Conservation (phyloP, 1,140 invertebrate species). For the Heliconius congener region DNA sequence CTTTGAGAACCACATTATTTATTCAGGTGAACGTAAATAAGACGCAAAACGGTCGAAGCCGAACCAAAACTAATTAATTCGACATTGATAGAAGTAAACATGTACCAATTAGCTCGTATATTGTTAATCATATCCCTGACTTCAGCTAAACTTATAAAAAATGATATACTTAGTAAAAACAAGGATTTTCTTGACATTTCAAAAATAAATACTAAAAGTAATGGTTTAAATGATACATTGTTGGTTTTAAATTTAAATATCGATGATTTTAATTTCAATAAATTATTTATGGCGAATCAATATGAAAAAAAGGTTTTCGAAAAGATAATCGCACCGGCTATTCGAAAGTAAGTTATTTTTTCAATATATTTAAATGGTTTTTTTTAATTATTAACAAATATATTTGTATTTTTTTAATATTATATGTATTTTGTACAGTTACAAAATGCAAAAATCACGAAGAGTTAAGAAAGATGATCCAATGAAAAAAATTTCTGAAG, state of each 20-base stretch:
- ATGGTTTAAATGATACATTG: neutral
- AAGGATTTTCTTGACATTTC: neutral
- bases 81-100: constrained; percentile 10
- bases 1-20: constrained; percentile 2
- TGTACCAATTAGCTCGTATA: constrained; percentile 16
- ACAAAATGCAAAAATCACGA: neutral
- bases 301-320: constrained; percentile 40
- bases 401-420: neutral
- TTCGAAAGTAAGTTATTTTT: constrained; percentile 34
- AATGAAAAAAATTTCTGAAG: neutral
- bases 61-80: constrained; percentile 10
- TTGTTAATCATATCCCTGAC: neutral
- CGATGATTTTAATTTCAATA: constrained; percentile 40
- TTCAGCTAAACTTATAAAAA: constrained; percentile 17
- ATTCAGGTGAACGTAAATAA: constrained; percentile 14
- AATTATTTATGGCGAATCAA: constrained; percentile 36
- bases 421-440: neutral
- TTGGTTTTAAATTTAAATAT: constrained; percentile 47
- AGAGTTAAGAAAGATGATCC: constrained; percentile 12
- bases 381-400: neutral
- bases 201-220: neutral
- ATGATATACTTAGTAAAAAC: neutral
- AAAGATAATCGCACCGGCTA: constrained; percentile 35
- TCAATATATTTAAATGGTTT: neutral
- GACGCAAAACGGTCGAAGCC: neutral